phyloP scores from a whole-genome alignment of 2,888 invertebrate genomes.

The Strigamia transsilvanica region DNA sequence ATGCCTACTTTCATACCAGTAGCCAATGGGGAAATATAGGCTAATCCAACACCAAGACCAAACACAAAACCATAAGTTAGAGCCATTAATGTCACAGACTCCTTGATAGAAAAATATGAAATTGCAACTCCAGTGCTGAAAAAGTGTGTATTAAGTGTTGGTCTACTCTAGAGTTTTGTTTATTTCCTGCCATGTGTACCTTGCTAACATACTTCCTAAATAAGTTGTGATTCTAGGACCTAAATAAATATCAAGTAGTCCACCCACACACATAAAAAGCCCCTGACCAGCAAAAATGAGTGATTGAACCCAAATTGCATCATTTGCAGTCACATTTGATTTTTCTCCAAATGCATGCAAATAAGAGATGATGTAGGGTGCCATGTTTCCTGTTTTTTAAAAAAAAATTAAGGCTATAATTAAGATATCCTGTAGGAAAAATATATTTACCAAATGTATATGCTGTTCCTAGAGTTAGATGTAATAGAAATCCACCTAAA shows the following conservation, averaged over 20 bases:
- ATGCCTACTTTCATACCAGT: constrained; percentile 62
- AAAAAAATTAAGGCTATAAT: background rate
- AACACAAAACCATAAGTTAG: constrained; percentile 61
- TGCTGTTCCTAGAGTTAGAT: constrained; percentile 59
- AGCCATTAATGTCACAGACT: constrained; percentile 58
- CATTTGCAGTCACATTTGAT: constrained; percentile 54
- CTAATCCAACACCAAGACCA: constrained; percentile 61
- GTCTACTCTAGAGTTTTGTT: background rate
- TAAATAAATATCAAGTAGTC: constrained; percentile 60
- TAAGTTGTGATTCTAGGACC: constrained; percentile 60
- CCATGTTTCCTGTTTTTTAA: constrained; percentile 57
- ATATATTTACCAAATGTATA: constrained; percentile 58
- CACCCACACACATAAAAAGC: constrained; percentile 61
- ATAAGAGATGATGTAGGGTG: constrained; percentile 58
- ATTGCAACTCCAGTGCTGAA: constrained; percentile 60
- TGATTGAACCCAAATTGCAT: constrained; percentile 61
- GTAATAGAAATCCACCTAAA: constrained; percentile 59
- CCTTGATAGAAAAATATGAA: constrained; percentile 60
- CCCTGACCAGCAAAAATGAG: constrained; percentile 61
- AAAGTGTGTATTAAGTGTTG: background rate
- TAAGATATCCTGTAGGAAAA: background rate
- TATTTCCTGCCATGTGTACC: constrained; percentile 57
- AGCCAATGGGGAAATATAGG: constrained; percentile 62
- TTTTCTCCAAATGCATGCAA: constrained; percentile 44
- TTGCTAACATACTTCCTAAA: constrained; percentile 60